phyloP scores from a whole-genome alignment of 2,797 vertebrate genomes.

The Perodicticus potto region DNA sequence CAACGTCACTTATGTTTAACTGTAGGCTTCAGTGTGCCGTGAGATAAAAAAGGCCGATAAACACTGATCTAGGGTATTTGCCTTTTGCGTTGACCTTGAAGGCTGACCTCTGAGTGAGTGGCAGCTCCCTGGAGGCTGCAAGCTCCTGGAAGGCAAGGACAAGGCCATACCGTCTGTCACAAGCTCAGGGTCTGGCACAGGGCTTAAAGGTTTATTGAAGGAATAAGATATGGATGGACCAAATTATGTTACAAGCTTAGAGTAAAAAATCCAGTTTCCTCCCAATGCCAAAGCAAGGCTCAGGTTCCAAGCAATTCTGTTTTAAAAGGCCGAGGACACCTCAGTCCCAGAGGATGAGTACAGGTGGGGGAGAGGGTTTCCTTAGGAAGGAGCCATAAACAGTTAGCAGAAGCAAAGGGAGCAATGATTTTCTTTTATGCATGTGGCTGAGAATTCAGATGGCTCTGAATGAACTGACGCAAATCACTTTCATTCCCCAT shows the following conservation, averaged over 20 bases:
- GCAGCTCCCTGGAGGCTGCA: fast-evolving
- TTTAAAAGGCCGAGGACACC: neutral
- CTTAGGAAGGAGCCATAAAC: neutral
- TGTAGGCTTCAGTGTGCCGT: too few species aligned
- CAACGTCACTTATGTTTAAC: too few species aligned
- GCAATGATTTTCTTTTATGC: slow-evolving; percentile 53
- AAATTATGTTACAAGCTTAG: neutral
- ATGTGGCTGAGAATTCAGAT: slow-evolving; percentile 28
- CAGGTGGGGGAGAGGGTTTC: neutral
- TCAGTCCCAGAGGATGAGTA: fast-evolving
- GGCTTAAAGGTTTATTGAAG: neutral
- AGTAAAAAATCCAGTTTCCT: neutral
- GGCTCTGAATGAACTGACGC: slow-evolving; percentile 40
- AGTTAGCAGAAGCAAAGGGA: slow-evolving; percentile 54
- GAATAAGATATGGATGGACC: neutral
- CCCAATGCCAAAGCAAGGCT: too few species aligned
- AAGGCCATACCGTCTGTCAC: neutral
- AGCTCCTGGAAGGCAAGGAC: neutral
- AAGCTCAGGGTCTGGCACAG: neutral
- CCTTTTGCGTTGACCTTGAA: neutral
- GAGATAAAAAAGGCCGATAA: too few species aligned
- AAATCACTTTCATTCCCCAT: slow-evolving; percentile 58
- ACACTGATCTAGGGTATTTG: neutral
- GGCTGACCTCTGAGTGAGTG: neutral
- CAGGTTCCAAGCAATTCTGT: too few species aligned